These are phyloP conservation scores for Aphidoletes aphidimyza DNA, from an alignment of 2,888 invertebrate species.

Conservation along the genomic window DNA sequence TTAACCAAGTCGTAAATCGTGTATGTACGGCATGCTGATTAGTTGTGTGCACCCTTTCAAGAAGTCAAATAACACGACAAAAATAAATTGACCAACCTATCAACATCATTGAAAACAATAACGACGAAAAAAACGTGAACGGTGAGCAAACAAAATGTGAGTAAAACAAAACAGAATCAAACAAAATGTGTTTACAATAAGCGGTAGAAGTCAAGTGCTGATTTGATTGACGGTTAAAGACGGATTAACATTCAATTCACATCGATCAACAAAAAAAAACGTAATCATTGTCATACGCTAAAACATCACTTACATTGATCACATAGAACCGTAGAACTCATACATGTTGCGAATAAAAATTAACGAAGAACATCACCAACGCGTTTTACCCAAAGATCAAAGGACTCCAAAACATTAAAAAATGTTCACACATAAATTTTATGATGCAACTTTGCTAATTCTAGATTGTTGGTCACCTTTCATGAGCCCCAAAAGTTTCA, in stretches of 20 bases:
- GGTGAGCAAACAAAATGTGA: not conserved
- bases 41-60: not conserved
- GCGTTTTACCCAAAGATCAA: not conserved
- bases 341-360: not conserved
- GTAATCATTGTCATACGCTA: not conserved
- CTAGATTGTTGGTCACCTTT: no score
- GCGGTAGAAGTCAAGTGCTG: not conserved
- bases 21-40: not conserved
- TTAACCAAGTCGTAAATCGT: not conserved
- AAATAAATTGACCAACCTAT: no score
- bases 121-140: not conserved
- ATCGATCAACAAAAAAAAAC: constrained; percentile 11
- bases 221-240: constrained; percentile 9
- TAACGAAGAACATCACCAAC: not conserved
- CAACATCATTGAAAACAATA: not conserved
- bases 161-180: not conserved
- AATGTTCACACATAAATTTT: no score
- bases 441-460: no score
- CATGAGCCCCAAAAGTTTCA: no score
- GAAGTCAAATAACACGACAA: not conserved
- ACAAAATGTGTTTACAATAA: not conserved
- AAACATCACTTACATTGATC: not conserved
- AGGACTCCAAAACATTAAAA: not conserved
- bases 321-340: constrained; percentile 20
- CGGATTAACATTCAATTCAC: not conserved